Conservation (phyloP, 1,140 invertebrate species). For the Temnothorax longispinosus region DNA sequence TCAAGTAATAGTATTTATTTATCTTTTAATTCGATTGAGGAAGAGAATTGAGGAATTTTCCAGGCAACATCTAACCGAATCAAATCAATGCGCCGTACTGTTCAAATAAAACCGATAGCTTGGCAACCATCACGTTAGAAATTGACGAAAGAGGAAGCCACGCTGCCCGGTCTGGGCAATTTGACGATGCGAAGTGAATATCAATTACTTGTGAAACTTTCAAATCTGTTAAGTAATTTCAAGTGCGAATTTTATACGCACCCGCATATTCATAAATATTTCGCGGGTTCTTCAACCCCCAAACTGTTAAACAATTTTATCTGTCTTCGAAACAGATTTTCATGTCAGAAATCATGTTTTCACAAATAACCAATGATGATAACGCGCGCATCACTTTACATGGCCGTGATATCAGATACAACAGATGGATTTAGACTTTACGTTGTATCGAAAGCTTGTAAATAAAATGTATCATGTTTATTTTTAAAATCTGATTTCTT, state of each 20-base stretch:
- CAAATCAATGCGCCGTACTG: neutral
- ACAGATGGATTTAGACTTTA: neutral
- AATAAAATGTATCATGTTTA: no score
- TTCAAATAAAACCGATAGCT: constrained; percentile 2
- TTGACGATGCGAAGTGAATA: constrained; percentile 71
- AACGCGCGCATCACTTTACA: neutral
- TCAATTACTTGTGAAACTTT: constrained; percentile 80
- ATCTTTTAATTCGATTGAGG: neutral
- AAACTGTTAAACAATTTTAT: neutral
- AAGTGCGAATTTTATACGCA: neutral
- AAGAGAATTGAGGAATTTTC: neutral
- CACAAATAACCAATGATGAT: neutral
- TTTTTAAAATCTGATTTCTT: no score
- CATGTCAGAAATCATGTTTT: neutral
- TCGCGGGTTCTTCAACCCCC: no score
- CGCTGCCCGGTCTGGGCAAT: neutral
- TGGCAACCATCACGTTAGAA: constrained; percentile 35
- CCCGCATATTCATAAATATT: no score
- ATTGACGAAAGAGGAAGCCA: constrained; percentile 59
- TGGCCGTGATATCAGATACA: neutral
- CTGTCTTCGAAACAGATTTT: neutral
- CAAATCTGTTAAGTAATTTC: constrained; percentile 79
- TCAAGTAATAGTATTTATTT: neutral
- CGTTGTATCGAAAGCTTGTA: neutral
- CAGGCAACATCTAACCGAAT: neutral